These are phyloP conservation scores for Cheilosia vulpina DNA, from an alignment of 2,888 invertebrate genomes.

Conservation along the genomic window DNA sequence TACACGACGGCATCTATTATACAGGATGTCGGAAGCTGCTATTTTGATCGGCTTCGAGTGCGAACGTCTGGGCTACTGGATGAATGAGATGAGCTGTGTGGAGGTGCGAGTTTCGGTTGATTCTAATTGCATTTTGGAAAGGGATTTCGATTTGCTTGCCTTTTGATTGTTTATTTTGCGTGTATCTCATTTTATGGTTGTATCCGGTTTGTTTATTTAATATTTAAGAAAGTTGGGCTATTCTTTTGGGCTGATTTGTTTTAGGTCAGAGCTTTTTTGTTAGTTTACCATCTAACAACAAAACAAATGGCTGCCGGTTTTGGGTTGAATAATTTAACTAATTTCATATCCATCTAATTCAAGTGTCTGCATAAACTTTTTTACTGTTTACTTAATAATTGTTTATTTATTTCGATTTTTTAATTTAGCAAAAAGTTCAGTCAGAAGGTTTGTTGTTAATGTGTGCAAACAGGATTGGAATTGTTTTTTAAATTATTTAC, in stretches of 20 bases:
- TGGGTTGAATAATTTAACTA: constrained; percentile 42
- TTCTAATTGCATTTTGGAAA: constrained; percentile 58
- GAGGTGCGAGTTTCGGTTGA: constrained; percentile 43
- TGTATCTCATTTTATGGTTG: constrained; percentile 45
- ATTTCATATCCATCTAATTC: constrained; percentile 29
- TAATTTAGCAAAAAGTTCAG: constrained; percentile 25
- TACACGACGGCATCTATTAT: neutral
- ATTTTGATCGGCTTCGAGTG: constrained; percentile 4
- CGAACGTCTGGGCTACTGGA: constrained; percentile 11
- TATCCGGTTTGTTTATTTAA: constrained; percentile 52
- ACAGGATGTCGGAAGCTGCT: constrained; percentile 3
- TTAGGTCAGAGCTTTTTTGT: neutral
- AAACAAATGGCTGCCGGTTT: constrained; percentile 25
- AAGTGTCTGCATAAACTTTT: constrained; percentile 6
- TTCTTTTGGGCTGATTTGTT: neutral
- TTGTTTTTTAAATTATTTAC: neutral
- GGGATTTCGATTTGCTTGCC: constrained; percentile 37
- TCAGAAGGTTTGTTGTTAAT: neutral
- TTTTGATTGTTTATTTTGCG: constrained; percentile 33
- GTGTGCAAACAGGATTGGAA: neutral
- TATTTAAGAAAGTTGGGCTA: constrained; percentile 26
- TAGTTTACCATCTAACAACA: constrained; percentile 32
- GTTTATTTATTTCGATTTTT: neutral
- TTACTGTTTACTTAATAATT: neutral
- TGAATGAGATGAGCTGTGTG: constrained; percentile 43